These are phyloP conservation scores for Lycorma delicatula DNA, from an alignment of 1,140 invertebrate species.

Conservation along the genomic window DNA sequence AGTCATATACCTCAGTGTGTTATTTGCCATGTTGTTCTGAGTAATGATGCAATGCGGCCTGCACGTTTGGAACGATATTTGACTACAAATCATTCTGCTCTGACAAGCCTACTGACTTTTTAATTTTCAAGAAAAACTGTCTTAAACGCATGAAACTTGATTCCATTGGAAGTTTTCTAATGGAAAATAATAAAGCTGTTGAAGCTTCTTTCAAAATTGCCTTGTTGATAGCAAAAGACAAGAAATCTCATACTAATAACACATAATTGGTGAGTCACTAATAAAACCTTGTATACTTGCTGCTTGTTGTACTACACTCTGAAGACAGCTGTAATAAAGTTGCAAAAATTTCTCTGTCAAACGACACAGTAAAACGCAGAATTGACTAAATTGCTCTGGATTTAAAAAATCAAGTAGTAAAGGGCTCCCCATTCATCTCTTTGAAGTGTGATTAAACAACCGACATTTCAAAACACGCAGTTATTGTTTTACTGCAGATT, in stretches of 20 bases:
- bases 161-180: neutral
- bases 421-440: too few relatives aligned
- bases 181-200: neutral
- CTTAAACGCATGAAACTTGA: slow-evolving; percentile 11
- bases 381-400: too few relatives aligned
- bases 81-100: slow-evolving; percentile 8
- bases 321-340: slow-evolving; percentile 9
- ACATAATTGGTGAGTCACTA: slow-evolving; percentile 9
- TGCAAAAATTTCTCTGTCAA: too few relatives aligned
- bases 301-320: slow-evolving; percentile 9
- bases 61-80: slow-evolving; percentile 13
- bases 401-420: too few relatives aligned
- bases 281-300: slow-evolving; percentile 9
- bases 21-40: slow-evolving; percentile 12
- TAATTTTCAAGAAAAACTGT: slow-evolving; percentile 9
- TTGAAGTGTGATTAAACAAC: too few relatives aligned
- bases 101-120: slow-evolving; percentile 12
- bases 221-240: slow-evolving; percentile 15
- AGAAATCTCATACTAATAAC: too few relatives aligned
- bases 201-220: slow-evolving; percentile 15
- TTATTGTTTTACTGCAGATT: too few relatives aligned
- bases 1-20: slow-evolving; percentile 9
- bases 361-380: too few relatives aligned
- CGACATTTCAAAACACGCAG: too few relatives aligned
- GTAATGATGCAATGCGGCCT: slow-evolving; percentile 11